phyloP scores from a whole-genome alignment of 2,888 invertebrate species.

The Xylocampa areola region DNA sequence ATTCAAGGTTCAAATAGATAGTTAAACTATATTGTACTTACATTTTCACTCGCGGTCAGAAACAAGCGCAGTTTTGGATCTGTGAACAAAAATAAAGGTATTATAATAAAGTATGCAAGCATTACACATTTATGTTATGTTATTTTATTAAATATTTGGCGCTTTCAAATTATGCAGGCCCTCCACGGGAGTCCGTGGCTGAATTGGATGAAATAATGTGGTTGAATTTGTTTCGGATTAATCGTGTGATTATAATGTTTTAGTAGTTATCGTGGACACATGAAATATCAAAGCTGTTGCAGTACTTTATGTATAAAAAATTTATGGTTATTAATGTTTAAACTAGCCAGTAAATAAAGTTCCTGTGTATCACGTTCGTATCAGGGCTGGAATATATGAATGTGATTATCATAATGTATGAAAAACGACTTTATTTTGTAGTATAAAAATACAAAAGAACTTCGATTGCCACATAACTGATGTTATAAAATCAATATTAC shows the following conservation, averaged over 20 bases:
- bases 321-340: conserved; percentile 19
- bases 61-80: conserved; percentile 39
- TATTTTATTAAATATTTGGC: conserved; percentile 55
- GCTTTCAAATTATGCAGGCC: conserved; percentile 47
- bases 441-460: conserved; percentile 18
- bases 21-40: conserved; percentile 39
- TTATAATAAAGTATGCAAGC: conserved; percentile 20
- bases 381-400: conserved; percentile 22
- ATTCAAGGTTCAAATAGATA: not conserved
- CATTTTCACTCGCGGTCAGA: conserved; percentile 36
- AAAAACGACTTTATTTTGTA: conserved; percentile 16
- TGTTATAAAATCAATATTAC: too few species aligned
- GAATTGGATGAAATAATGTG: conserved; percentile 45
- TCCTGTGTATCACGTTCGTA: conserved; percentile 16
- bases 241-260: conserved; percentile 35
- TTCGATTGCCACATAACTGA: not conserved
- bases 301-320: conserved; percentile 17
- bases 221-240: conserved; percentile 34
- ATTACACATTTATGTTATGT: conserved; percentile 31
- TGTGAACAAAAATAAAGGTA: conserved; percentile 42
- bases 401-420: conserved; percentile 29
- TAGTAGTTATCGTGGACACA: conserved; percentile 20
- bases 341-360: conserved; percentile 25
- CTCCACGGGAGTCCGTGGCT: conserved; percentile 28
- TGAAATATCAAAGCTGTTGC: conserved; percentile 34